Evolutionary conservation across 2,888 invertebrate species (phyloP).

Genomic region (Heliconius hortense): DNA sequence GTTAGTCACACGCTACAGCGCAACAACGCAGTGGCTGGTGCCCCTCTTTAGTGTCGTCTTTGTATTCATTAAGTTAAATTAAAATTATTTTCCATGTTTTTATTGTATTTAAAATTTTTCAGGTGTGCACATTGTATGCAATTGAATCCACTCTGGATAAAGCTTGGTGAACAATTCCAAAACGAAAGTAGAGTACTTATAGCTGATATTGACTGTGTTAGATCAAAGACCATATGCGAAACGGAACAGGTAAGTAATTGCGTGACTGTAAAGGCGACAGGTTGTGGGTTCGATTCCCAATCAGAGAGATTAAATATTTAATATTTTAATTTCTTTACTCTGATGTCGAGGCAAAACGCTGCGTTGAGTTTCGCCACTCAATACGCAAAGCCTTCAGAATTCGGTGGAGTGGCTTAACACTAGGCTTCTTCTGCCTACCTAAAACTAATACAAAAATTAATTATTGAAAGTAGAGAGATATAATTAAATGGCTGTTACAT

Average conservation of each 20-base stretch:
- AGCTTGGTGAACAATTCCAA: constrained; percentile 87
- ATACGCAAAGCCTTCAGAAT: too few relatives aligned
- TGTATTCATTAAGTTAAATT: neutral
- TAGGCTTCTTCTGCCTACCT: too few relatives aligned
- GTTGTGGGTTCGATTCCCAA: neutral
- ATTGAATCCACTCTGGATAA: constrained; percentile 91
- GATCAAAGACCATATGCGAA: constrained; percentile 87
- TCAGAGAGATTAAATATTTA: neutral
- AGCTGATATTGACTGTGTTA: constrained; percentile 92
- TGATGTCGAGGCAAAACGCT: too few relatives aligned
- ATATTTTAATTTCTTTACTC: too few relatives aligned
- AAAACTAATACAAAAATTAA: too few relatives aligned
- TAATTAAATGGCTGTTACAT: too few relatives aligned
- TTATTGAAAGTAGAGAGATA: too few relatives aligned
- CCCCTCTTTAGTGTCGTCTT: neutral
- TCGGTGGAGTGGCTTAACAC: too few relatives aligned
- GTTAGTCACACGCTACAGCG: too few relatives aligned
- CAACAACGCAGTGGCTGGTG: too few relatives aligned
- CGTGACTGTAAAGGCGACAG: neutral
- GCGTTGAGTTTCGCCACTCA: too few relatives aligned
- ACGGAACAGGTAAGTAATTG: constrained; percentile 84
- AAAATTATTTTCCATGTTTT: neutral
- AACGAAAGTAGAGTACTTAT: constrained; percentile 85
- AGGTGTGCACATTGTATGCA: constrained; percentile 95
- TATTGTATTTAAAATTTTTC: constrained; percentile 30